These are phyloP conservation scores for Subacronicta megacephala DNA, from an alignment of 2,888 invertebrate genomes.

Conservation along the genomic window DNA sequence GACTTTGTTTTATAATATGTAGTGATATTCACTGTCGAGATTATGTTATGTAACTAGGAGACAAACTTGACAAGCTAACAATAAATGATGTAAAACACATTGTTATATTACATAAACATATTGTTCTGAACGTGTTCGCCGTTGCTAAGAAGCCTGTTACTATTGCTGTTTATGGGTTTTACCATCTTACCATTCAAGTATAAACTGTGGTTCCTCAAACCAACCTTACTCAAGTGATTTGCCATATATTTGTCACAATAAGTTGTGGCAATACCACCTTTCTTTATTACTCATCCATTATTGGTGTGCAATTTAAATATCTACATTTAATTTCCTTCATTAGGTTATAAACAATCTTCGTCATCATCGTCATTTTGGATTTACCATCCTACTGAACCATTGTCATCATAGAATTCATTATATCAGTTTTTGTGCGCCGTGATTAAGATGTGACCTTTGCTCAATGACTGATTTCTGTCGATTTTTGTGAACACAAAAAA, in stretches of 20 bases:
- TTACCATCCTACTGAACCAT: conserved; percentile 13
- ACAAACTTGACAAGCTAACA: conserved; percentile 2
- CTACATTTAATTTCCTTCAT: background rate
- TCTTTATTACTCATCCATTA: too few species aligned
- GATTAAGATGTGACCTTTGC: conserved; percentile 55
- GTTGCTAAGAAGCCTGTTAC: background rate
- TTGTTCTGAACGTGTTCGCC: background rate
- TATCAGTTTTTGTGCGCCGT: conserved; percentile 36
- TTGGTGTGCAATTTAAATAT: background rate
- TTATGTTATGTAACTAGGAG: conserved; percentile 2
- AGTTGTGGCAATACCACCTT: too few species aligned
- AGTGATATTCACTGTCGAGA: background rate
- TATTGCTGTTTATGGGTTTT: background rate
- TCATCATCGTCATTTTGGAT: background rate
- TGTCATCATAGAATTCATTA: conserved; percentile 37
- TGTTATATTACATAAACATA: conserved; percentile 1
- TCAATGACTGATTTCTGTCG: conserved; percentile 55
- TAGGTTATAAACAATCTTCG: background rate
- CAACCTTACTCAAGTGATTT: background rate
- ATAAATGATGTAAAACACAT: conserved; percentile 3
- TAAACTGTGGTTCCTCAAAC: background rate
- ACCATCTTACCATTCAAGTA: background rate
- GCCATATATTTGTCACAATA: too few species aligned
- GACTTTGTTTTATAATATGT: too few species aligned
- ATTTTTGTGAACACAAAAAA: conserved; percentile 37